Conservation (phyloP, 2,888 invertebrate genomes). For the Octonoba sinensis region DNA sequence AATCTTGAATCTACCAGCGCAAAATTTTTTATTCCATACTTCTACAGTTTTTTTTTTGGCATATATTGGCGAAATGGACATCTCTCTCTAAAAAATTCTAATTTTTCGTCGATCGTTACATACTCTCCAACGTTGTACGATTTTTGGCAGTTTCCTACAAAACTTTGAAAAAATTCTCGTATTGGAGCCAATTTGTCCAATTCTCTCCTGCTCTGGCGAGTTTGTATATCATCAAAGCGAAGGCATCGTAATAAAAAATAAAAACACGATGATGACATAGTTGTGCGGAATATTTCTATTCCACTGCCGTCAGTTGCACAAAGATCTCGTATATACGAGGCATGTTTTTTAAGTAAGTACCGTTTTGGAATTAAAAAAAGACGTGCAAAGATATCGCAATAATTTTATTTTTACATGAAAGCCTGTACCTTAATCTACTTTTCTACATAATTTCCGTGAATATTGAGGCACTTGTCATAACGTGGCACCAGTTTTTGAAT, state of each 20-base stretch:
- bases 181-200: neutral
- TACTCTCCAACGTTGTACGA: slow-evolving; percentile 17
- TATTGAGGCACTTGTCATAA: too few species aligned
- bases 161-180: neutral
- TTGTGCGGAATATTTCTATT: slow-evolving; percentile 8
- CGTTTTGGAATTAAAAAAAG: too few species aligned
- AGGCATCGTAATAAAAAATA: neutral
- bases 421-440: too few species aligned
- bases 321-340: neutral
- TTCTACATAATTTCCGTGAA: too few species aligned
- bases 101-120: slow-evolving; percentile 38
- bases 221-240: neutral
- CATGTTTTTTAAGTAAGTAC: too few species aligned
- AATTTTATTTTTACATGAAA: too few species aligned
- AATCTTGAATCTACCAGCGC: slow-evolving; percentile 25
- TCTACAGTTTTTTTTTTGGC: neutral
- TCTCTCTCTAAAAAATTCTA: slow-evolving; percentile 23
- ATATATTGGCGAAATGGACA: slow-evolving; percentile 38
- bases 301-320: slow-evolving; percentile 20
- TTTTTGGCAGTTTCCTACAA: slow-evolving; percentile 17
- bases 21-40: slow-evolving; percentile 40
- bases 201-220: neutral
- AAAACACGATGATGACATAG: slow-evolving; percentile 13
- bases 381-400: too few species aligned
- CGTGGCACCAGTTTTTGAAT: too few species aligned